Evolutionary conservation across 2,888 invertebrate genomes (phyloP), one percentile per base, ranked within the genome.

Genomic region (Tetrapedia diversipes): DNA sequence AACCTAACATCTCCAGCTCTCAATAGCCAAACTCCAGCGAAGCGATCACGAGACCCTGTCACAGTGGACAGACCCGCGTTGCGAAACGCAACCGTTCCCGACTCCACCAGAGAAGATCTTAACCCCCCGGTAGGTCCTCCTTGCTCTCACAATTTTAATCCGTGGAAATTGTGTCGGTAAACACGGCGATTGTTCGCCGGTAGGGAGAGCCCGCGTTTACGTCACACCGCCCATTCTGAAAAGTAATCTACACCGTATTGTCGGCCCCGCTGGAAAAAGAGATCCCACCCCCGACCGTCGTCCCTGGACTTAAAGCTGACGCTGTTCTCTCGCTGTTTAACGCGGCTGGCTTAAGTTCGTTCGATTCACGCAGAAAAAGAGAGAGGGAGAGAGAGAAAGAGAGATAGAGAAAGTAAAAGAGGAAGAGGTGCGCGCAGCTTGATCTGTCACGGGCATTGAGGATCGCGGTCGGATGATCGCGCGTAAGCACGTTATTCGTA

Each of bases 401-500:
- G 29, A 19, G n/a, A 10, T 14, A 16, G n/a, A 4, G 37, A 37
- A 11, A 11, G 34, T 11, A 8, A 34, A 39, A 16, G 19, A 51
- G 51, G n/a, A 27, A 29, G 51, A 64, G 39, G 63, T 51, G 68
- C 67, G 64, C 81, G 73, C 81, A 76, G 82, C 84, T 78, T 80
- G 82, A 84, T 84, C 84, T 84, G 84, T 84, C 78, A 82, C 74
- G 77, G 78, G 79, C 85, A 83, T 85, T 78, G 83, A 84, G 79
- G 83, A 81, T 85, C 84, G 90, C 86, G 90, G 90, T 89, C 85
- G 89, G 89, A 90, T 90, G 90, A 90, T 90, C 89, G 88, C 87
- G 85, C 88, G 89, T 91, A 91, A 91, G 91, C 89, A 89, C 89
- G 91, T 91, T 91, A 91, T 91, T 91, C 89, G 89, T 89, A 89